Evolutionary conservation across 2,888 invertebrate genomes (phyloP), one percentile per base, ranked within the genome.

Genomic region (Dione juno): DNA sequence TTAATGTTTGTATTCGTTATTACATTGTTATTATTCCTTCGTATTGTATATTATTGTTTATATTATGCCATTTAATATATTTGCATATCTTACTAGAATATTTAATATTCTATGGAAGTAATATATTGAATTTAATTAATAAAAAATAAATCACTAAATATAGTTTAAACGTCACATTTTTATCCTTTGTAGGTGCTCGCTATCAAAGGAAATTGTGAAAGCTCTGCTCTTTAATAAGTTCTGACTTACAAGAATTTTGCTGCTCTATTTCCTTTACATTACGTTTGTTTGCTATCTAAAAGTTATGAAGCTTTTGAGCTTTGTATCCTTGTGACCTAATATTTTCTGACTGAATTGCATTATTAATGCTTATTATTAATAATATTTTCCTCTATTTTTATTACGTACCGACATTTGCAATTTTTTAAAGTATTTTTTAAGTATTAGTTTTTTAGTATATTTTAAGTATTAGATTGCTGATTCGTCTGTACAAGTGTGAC

Each of bases 191-290:
- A 28, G n/a, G 28, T 45, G 45, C 21, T 14, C 59, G 10, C 28
- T 43, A n/a, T 45, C 35, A 35, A n/a, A 57, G 45, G 28, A 16
- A 45, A 45, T 61, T 45, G 61, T 45, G 16, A 61, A 61, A 61
- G 35, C 61, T 61, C 16, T 8, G 61, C 11, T 57, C 16, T 40
- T 57, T 61, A 61, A 45, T 61, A 45, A 61, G n/a, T 45, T 61
- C 28, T 35, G 45, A 61, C 28, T 43, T 61, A 45, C 45, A 45
- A 45, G 45, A 61, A 45, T 45, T 35, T 45, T 45, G 3, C 28
- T 59, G 28, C 11, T 28, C 28, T 61, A 61, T 61, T 61, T 43
- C 43, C 45, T 45, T 61, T 61, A 21, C n/a, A 45, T 11, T 61
- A 61, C 7, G 28, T 61, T 45, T 16, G 6, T 45, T 45, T 45